Percentiles rank a stretch among this genome's conserved stretches.
Conservation (phyloP, 2,888 invertebrate species). For the Taphrorychus bicolor region DNA sequence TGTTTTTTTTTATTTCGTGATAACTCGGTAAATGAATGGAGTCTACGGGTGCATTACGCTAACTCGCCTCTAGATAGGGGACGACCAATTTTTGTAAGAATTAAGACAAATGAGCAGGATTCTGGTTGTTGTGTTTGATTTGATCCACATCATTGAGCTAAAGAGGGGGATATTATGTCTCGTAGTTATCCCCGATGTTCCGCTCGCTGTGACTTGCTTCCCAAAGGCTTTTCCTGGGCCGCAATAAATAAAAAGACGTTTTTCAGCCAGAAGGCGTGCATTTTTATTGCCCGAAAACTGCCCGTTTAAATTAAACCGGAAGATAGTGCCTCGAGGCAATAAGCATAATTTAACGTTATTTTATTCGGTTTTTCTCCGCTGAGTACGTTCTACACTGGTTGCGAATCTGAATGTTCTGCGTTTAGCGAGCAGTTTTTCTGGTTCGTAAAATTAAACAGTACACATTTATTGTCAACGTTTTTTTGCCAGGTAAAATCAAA, state of each 20-base stretch:
- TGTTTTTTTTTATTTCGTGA: too few species aligned
- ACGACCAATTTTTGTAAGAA: neutral
- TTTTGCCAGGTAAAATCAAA: neutral
- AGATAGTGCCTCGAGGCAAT: conserved; percentile 58
- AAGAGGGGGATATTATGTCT: neutral
- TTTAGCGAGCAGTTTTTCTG: conserved; percentile 13
- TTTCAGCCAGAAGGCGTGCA: conserved; percentile 62
- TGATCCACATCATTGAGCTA: conserved; percentile 1
- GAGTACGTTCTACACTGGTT: conserved; percentile 51
- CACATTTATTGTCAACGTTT: neutral
- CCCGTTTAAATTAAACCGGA: conserved; percentile 62
- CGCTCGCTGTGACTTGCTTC: neutral
- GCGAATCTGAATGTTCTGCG: conserved; percentile 21
- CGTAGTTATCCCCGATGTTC: neutral
- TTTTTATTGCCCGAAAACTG: conserved; percentile 63
- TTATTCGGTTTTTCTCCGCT: conserved; percentile 38
- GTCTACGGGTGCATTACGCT: too few species aligned
- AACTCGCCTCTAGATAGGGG: neutral
- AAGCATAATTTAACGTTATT: conserved; percentile 51
- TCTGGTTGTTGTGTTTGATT: neutral
- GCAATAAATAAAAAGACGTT: conserved; percentile 62
- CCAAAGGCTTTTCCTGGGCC: conserved; percentile 13
- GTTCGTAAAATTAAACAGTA: conserved; percentile 16
- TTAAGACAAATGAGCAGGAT: conserved; percentile 8
- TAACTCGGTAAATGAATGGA: too few species aligned